Conservation (phyloP, 92 coral and sea anemone genomes). For the Isaurus tuberculatus region DNA sequence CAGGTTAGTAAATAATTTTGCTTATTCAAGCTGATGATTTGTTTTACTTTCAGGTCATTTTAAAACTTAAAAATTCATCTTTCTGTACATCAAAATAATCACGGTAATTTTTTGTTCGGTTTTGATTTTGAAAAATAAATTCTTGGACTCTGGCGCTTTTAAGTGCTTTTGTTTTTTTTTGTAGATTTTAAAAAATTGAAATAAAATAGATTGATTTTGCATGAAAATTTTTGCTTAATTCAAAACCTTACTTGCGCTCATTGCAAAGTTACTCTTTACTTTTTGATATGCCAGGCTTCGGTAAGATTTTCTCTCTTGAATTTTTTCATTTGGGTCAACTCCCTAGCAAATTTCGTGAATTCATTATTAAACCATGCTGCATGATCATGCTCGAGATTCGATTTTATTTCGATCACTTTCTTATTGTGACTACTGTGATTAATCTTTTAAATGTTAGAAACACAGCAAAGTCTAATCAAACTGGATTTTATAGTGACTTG, state of each 20-base stretch:
- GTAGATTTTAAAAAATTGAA: not conserved
- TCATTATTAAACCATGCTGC: not conserved
- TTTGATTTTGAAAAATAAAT: not conserved
- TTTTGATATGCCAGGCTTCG: not conserved
- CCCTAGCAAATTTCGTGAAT: not conserved
- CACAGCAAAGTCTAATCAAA: not conserved
- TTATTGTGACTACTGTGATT: not conserved
- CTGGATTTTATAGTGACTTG: not conserved
- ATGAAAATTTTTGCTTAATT: not conserved
- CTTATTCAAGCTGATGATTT: not conserved
- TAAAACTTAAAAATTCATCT: not conserved
- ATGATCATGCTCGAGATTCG: not conserved
- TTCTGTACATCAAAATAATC: not conserved
- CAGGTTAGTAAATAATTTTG: conserved; percentile 20
- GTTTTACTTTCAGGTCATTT: not conserved
- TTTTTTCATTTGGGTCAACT: not conserved
- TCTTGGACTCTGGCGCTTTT: not conserved
- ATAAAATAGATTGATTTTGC: not conserved
- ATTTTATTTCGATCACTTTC: not conserved
- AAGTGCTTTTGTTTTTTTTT: not conserved
- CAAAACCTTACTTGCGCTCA: not conserved
- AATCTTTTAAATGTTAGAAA: not conserved
- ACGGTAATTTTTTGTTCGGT: not conserved
- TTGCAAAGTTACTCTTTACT: not conserved
- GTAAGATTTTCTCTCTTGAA: not conserved